Evolutionary conservation across 2,797 vertebrate species (phyloP).

Genomic region (Coregonus suidteri): DNA sequence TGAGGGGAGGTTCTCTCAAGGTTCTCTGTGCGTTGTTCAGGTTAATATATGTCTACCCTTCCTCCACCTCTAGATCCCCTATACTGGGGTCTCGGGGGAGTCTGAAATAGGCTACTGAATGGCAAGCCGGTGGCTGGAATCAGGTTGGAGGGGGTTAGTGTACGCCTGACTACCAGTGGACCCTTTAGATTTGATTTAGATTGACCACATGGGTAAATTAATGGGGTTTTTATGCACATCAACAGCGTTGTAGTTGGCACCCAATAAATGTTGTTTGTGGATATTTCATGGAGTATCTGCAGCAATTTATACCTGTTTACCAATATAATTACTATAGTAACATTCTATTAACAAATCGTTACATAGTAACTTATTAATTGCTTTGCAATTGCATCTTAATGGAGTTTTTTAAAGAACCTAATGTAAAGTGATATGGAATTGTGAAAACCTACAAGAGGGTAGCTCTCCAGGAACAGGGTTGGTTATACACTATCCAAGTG

Average conservation of each 20-base stretch:
- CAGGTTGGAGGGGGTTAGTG: background rate
- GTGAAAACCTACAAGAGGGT: no score
- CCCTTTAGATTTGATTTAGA: background rate
- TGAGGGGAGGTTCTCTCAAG: slow-evolving; percentile 40
- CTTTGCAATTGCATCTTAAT: background rate
- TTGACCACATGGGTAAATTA: background rate
- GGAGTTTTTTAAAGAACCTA: background rate
- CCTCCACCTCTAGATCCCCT: background rate
- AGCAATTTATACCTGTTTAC: background rate
- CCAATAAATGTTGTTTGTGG: background rate
- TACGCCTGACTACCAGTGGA: background rate
- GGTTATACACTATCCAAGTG: background rate
- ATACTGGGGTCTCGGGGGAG: background rate
- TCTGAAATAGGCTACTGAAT: background rate
- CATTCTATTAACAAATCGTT: background rate
- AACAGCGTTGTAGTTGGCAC: background rate
- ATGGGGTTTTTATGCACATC: background rate
- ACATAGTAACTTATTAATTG: background rate
- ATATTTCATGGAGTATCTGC: background rate
- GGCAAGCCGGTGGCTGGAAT: background rate
- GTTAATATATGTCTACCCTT: slow-evolving; percentile 10
- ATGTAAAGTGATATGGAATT: background rate
- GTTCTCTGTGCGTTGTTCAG: slow-evolving; percentile 20
- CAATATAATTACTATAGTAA: background rate
- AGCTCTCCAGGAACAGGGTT: no score